Evolutionary conservation across 1,140 invertebrate species (phyloP), one percentile per base, ranked within the genome.

Genomic region (Zaprionus tsacasi): DNA sequence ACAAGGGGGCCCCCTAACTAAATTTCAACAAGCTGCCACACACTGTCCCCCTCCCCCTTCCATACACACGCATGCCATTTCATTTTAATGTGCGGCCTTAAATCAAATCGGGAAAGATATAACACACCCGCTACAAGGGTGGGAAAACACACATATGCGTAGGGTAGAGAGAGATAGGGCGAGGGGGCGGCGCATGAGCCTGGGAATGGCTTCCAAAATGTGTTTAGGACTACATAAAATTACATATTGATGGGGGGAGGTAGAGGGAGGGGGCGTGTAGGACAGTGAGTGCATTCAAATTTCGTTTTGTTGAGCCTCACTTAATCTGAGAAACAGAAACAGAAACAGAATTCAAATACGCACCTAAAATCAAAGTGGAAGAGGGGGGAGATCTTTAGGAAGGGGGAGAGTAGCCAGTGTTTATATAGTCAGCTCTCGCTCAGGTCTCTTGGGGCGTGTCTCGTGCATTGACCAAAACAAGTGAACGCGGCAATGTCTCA

Each of bases 11-110:
- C 33, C 35, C 57, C 27, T 30, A 3, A 72, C 59, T 30, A 74
- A 72, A 76, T 76, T 72, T 59, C 68, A 70, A 56, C 68, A 72
- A 72, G 61, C 73, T 71, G 63, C 61, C 60, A 48, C 70, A 60
- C n/a, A 40, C 40, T 15, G 7, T 4, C 38, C n/a, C 40, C n/a
- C 6, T 6, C 2, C 2, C 40, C n/a, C 7, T 15, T n/a, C 8
- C 40, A 15, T 45, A 0, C 33, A 50, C 7, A 10, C 45, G 21
- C 45, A 50, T 38, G 61, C 59, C 76, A 75, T 79, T 79, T 68
- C 59, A 72, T 78, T 88, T 80, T 70, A 78, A 88, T 80, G 77
- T 70, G 48, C 60, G 77, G 73, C 69, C 74, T 78, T 89, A 89
- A 83, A 88, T 88, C 85, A 88, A 82, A 79, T 61, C 50, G 54